Evolutionary conservation across 2,888 invertebrate genomes (phyloP).

Genomic region (Agrochola lota): DNA sequence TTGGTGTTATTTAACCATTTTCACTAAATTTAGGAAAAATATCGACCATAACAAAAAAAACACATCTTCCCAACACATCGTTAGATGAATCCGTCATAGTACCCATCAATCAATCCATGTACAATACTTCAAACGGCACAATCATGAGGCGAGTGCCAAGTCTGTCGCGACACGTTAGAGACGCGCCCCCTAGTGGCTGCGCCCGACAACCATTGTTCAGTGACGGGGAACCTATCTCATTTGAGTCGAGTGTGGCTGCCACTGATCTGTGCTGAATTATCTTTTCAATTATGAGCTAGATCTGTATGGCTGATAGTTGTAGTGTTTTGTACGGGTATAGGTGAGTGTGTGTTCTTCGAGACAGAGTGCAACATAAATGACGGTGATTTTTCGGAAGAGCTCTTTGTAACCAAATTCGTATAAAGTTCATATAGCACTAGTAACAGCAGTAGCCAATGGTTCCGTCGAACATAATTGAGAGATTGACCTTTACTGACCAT

Average conservation of each 20-base stretch:
- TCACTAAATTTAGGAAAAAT: not conserved
- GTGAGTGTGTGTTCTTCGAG: not conserved
- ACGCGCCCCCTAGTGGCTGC: slow-evolving; percentile 48
- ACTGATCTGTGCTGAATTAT: slow-evolving; percentile 54
- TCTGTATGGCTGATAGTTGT: slow-evolving; percentile 45
- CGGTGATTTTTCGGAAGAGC: not conserved
- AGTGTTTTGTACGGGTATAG: slow-evolving; percentile 8
- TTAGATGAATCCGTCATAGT: slow-evolving; percentile 1
- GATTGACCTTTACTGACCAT: not conserved
- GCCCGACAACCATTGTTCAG: slow-evolving; percentile 64
- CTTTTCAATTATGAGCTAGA: slow-evolving; percentile 55
- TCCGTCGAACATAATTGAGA: not conserved
- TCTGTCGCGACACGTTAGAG: slow-evolving; percentile 51
- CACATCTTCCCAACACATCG: not conserved
- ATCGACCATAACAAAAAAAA: not conserved
- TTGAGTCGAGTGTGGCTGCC: slow-evolving; percentile 47
- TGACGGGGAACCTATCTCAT: slow-evolving; percentile 54
- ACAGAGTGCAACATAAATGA: not conserved
- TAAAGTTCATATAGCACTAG: too few relatives aligned
- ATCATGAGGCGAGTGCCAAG: slow-evolving; percentile 36
- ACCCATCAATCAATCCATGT: slow-evolving; percentile 36
- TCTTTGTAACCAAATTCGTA: not conserved
- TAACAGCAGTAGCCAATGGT: not conserved
- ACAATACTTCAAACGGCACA: slow-evolving; percentile 30
- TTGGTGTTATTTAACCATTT: too few relatives aligned